These are phyloP conservation scores for Anoplius nigerrimus DNA, from an alignment of 2,888 invertebrate genomes.

Conservation along the genomic window DNA sequence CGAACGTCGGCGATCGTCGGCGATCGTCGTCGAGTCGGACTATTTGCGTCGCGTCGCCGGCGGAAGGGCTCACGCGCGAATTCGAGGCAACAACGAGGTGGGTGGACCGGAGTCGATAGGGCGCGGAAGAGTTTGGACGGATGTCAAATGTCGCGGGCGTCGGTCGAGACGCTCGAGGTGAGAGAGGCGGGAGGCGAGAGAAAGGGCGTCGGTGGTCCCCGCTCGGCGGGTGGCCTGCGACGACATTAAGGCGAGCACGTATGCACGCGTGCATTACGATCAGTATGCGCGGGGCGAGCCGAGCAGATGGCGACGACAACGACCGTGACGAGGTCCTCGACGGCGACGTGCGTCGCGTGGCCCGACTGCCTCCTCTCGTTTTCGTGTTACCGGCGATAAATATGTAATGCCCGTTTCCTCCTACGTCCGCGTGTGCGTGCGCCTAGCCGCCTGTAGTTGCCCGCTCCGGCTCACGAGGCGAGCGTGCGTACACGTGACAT, in stretches of 20 bases:
- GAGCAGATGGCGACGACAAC: conserved; percentile 30
- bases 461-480: too few species aligned
- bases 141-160: not conserved
- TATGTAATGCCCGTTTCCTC: conserved; percentile 32
- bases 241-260: conserved; percentile 28
- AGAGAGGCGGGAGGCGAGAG: conserved; percentile 2
- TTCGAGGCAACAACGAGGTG: not conserved
- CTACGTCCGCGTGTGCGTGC: conserved; percentile 26
- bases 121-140: not conserved
- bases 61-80: too few species aligned
- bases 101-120: not conserved
- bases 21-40: too few species aligned
- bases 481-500: too few species aligned
- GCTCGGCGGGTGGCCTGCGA: conserved; percentile 38
- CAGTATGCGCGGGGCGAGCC: conserved; percentile 45
- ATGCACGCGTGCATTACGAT: conserved; percentile 42
- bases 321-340: conserved; percentile 33
- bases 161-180: not conserved
- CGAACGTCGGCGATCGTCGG: too few species aligned
- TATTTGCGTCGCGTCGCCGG: too few species aligned
- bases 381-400: conserved; percentile 33
- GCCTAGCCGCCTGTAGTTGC: too few species aligned
- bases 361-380: conserved; percentile 15
- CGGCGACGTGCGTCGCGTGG: conserved; percentile 35
- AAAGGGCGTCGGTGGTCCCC: conserved; percentile 26